Evolutionary conservation across 2,113 vertebrate genomes (phyloP).

Genomic region (Brachirus orientalis): DNA sequence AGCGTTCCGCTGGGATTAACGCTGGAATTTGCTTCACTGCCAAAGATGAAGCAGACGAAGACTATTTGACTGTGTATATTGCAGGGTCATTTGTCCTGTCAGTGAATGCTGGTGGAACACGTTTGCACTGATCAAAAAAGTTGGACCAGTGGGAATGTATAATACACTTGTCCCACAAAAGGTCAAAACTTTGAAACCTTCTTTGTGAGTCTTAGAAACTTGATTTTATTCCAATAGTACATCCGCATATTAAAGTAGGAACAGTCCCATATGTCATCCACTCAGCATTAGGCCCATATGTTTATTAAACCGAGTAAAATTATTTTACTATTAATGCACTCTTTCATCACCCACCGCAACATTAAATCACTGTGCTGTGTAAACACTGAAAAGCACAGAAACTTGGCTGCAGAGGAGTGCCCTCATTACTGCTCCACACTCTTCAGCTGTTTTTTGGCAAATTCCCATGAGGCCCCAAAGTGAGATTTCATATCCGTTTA

Average conservation of each 20-base stretch:
- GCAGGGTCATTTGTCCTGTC: no score
- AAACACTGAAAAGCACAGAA: slow-evolving; percentile 52
- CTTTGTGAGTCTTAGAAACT: no score
- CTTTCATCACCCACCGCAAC: slow-evolving; percentile 1
- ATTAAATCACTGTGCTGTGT: slow-evolving; percentile 9
- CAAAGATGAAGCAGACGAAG: no score
- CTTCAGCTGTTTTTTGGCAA: slow-evolving; percentile 10
- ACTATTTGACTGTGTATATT: no score
- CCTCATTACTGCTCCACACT: slow-evolving; percentile 25
- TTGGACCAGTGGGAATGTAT: no score
- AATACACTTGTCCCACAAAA: no score
- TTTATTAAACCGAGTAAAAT: slow-evolving; percentile 4
- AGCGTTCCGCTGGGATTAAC: no score
- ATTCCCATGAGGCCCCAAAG: slow-evolving; percentile 15
- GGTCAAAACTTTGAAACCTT: no score
- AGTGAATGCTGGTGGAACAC: no score
- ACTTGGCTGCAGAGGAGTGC: slow-evolving; percentile 17
- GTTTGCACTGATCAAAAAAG: no score
- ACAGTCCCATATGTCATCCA: slow-evolving; percentile 4
- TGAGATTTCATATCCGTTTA: slow-evolving; percentile 48
- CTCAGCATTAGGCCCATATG: neutral
- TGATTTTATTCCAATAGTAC: no score
- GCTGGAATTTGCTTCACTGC: no score
- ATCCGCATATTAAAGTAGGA: neutral
- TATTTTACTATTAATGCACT: slow-evolving; percentile 10